Evolutionary conservation across 2,888 invertebrate genomes (phyloP), one percentile per base, ranked within the genome.

Genomic region (Endotricha flammealis): DNA sequence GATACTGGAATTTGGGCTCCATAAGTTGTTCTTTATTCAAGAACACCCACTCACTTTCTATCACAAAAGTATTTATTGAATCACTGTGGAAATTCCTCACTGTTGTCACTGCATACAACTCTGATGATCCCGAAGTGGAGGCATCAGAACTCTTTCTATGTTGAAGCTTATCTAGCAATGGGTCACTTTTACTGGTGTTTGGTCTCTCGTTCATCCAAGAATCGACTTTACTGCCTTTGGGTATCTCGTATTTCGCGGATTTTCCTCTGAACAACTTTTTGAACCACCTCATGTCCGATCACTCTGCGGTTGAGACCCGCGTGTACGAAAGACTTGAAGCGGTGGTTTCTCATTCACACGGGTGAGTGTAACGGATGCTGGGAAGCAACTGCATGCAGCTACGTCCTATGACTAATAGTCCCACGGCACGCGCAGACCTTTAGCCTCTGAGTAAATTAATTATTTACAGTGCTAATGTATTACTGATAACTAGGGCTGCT

Each of bases 261-360:
- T 64, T 88, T 89, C 62, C 87, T 79, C 41, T 82, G 81, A 80
- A 90, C 88, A 85, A 89, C 82, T 75, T 90, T 90, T 67, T 90
- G 90, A 88, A 90, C 90, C 89, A 90, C 64, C 77, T 89, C 90
- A 89, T 90, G 80, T 55, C 86, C 72, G 50, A 90, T 90, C 33
- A 69, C 80, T 61, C 66, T 80, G 82, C 90, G 90, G 88, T 90
- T 90, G 64, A 79, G 87, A 46, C 90, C 90, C 85, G 90, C 89
- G 73, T 88, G 81, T 53, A 89, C 80, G 67, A 90, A 90, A 63
- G 89, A 88, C 46, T 87, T 89, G 67, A 89, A 89, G 52, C 88
- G 86, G 71, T 83, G 76, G 67, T 88, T 89, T 89, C 88, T 88
- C 90, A 90, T 89, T 83, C 80, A 85, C 72, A 77, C 73, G 35